Evolutionary conservation across 2,113 vertebrate genomes (phyloP).

Genomic region (Delphinapterus leucas): DNA sequence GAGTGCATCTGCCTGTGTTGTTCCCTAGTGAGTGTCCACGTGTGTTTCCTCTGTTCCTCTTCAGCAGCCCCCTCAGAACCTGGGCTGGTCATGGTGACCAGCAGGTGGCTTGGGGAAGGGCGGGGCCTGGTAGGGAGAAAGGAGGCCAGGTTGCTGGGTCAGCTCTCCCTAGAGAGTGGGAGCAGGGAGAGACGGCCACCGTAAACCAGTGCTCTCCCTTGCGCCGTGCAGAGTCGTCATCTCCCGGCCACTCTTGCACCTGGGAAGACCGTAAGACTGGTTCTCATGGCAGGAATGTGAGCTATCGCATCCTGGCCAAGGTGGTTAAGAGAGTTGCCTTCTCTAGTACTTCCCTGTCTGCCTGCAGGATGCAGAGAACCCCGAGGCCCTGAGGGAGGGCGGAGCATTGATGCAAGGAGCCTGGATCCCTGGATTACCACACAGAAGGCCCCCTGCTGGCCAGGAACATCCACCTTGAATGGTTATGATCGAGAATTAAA

Average conservation of each 20-base stretch:
- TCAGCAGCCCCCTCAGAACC: not conserved
- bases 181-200: not conserved
- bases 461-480: not conserved
- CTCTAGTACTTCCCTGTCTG: not conserved
- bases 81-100: not conserved
- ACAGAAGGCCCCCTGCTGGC: not conserved
- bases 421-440: not conserved
- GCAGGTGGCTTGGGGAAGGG: not conserved
- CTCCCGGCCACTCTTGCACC: not conserved
- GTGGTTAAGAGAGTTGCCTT: not conserved
- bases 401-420: not conserved
- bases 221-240: rapidly evolving
- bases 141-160: not conserved
- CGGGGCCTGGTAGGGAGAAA: not conserved
- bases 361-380: not conserved
- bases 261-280: rapidly evolving
- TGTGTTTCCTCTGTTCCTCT: not conserved
- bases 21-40: not conserved
- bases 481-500: not conserved
- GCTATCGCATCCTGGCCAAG: not conserved
- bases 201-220: not conserved
- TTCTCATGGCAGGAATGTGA: rapidly evolving
- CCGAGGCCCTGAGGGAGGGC: not conserved
- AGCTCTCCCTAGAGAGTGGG: not conserved
- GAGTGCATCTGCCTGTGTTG: not conserved